Conservation (phyloP, 2,888 invertebrate genomes). For the Rhagium mordax region DNA sequence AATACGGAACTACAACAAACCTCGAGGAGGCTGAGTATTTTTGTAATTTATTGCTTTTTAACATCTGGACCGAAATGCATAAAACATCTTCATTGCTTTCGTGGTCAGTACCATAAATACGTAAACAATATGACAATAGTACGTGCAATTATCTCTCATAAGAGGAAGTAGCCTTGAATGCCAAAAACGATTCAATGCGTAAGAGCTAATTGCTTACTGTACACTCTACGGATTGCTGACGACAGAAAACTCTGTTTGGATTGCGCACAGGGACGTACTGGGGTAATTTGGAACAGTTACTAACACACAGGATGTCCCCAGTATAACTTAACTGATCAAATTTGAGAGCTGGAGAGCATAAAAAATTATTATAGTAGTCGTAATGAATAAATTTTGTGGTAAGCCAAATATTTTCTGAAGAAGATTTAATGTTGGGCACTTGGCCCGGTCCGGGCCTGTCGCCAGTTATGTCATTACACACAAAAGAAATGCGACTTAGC, state of each 20-base stretch:
- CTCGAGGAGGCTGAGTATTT: too few species aligned
- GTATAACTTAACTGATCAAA: too few species aligned
- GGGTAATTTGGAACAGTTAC: too few species aligned
- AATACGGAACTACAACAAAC: too few species aligned
- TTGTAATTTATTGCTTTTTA: too few species aligned
- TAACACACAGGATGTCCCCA: too few species aligned
- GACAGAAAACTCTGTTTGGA: background rate
- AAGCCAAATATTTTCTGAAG: too few species aligned
- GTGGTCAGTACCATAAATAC: background rate
- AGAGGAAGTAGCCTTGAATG: constrained; percentile 9
- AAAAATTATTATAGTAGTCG: too few species aligned
- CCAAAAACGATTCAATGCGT: constrained; percentile 7
- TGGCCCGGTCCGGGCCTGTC: background rate
- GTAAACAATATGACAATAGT: background rate
- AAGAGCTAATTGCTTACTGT: background rate
- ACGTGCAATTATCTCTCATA: background rate
- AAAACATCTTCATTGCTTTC: background rate
- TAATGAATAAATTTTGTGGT: too few species aligned
- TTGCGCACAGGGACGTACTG: background rate
- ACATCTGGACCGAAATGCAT: too few species aligned
- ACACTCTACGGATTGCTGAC: background rate
- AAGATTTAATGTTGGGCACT: background rate
- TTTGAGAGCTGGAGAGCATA: too few species aligned
- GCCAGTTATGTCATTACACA: constrained; percentile 27
- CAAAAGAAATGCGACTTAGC: constrained; percentile 34